These are phyloP conservation scores for Ceyx melanurus DNA, from an alignment of 2,113 vertebrate genomes.

Conservation along the genomic window DNA sequence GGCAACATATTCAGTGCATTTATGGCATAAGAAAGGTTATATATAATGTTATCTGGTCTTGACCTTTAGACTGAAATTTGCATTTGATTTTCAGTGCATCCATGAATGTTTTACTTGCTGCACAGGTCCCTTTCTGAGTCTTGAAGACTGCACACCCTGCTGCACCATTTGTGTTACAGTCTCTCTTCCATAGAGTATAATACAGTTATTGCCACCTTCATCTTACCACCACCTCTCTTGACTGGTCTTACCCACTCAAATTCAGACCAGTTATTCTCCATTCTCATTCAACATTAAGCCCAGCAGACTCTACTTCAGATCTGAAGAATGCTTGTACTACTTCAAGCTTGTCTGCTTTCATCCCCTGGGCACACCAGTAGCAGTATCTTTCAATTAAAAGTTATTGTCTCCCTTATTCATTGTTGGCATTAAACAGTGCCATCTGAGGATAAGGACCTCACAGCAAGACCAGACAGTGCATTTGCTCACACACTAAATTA, in stretches of 20 bases:
- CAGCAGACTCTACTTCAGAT: not conserved
- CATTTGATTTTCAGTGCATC: constrained; percentile 20
- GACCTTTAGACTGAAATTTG: constrained; percentile 58
- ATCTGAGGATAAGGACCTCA: not conserved
- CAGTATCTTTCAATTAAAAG: not conserved
- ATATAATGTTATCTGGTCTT: constrained; percentile 39
- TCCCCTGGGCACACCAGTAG: accelerated
- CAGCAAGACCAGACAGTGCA: not conserved
- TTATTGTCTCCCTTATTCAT: not conserved
- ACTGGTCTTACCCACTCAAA: not conserved
- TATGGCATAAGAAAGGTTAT: constrained; percentile 8
- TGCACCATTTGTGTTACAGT: not conserved
- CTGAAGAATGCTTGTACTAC: not conserved
- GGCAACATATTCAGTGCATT: constrained; percentile 48
- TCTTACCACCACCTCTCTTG: not conserved
- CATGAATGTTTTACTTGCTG: constrained; percentile 21
- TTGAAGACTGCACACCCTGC: not conserved
- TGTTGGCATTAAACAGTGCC: not conserved
- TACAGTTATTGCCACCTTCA: not conserved
- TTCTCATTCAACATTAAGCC: not conserved
- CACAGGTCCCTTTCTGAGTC: not conserved
- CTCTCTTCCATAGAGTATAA: accelerated
- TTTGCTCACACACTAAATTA: not conserved
- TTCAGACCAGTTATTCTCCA: not conserved
- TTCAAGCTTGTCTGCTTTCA: not conserved